Evolutionary conservation across 2,797 vertebrate species (phyloP), one percentile per base, ranked within the genome.

Genomic region (Labroides dimidiatus): DNA sequence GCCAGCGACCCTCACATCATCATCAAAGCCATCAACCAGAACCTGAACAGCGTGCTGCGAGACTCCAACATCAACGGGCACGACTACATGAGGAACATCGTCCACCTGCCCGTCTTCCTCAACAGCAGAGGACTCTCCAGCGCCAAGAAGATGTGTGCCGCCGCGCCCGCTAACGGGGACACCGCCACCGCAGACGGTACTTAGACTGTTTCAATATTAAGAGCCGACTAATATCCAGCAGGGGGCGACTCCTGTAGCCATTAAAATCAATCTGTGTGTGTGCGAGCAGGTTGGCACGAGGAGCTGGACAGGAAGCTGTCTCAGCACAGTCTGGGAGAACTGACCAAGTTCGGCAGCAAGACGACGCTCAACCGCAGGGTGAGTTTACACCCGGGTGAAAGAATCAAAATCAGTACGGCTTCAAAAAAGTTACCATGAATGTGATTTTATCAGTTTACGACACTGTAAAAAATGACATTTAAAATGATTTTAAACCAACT

Each of bases 1-100:
- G 98, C 97, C 64, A 99, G 97, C 55, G 98, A 99, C 75, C 97
- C 98, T 0, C 98, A 99, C 82, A 99, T 99, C 80, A 99, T 99
- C 77, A 99, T 99, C 84, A 99, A 99, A 80, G 98, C 98, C 55
- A 98, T 99, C 85, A 99, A 99, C 89, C 97, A 99, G 93, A 98
- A 98, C 91, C 96, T 99, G 57, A 98, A 95, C 89, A 97, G 96
- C 13, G 97, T 99, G 64, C 94, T 99, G 0, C 89, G 97, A 1
- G 97, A 99, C 86, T 99, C 97, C 59, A 99, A 99, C 90, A 98
- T 99, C 83, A 99, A 99, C 4, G 97, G 97, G 1, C 97, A 99
- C 0, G 97, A 99, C 91, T 99, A 99, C 77, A 99, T 99, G 98
- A 89, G 98, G 48, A 98, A 98, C 85, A 97, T 98, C 37, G 97